phyloP scores from a whole-genome alignment of 2,797 vertebrate genomes.

The Myotis pilosus region DNA sequence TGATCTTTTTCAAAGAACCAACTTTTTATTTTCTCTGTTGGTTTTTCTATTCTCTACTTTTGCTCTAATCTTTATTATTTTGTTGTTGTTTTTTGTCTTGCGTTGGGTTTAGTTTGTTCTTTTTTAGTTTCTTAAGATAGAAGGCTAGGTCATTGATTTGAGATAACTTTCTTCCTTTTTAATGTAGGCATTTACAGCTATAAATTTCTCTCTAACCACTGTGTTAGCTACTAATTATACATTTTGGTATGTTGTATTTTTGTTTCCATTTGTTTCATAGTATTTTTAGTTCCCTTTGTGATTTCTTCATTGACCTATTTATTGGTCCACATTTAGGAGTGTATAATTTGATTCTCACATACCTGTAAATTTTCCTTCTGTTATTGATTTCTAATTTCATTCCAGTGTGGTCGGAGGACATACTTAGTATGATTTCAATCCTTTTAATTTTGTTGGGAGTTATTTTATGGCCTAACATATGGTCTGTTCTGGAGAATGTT shows the following conservation, averaged over 20 bases:
- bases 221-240: neutral
- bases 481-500: neutral
- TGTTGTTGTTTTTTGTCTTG: neutral
- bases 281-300: neutral
- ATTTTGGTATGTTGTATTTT: neutral
- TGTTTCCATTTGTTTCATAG: neutral
- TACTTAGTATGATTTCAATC: neutral
- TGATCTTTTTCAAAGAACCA: neutral
- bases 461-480: neutral
- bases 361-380: neutral
- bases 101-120: neutral
- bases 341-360: neutral
- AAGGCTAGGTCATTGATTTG: neutral
- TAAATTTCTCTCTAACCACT: neutral
- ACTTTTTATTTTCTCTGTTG: neutral
- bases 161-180: neutral
- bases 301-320: neutral
- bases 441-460: neutral
- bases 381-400: slow-evolving; percentile 25
- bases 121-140: neutral
- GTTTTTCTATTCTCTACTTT: neutral
- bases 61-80: neutral
- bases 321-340: neutral
- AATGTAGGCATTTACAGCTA: neutral
- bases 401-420: neutral